Base-by-base conservation (phyloP, 2,888 invertebrate species). In the Shargacucullia verbasci region DNA sequence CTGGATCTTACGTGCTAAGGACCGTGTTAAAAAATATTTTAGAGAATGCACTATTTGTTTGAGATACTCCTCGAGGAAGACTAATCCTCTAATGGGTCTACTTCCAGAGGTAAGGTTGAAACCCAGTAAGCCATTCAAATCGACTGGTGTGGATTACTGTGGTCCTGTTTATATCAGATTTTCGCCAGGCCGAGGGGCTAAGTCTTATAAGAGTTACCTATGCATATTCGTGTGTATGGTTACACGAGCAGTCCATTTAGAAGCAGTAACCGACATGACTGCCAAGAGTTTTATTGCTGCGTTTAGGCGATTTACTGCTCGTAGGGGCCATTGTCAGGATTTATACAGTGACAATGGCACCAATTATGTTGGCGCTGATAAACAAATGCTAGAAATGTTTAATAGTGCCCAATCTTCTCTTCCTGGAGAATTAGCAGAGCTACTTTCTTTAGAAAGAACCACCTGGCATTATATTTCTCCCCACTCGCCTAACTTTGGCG, bases 381-480 rank as follows among this genome's bases (percentile, higher is more conserved):
- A 47, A n/a, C 41, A 35, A 4, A 3, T 9, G 2, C 29, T 1
- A 1, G 1, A 9, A 1, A 29, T 29, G 7, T 29, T 29, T 62
- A 38, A 50, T 41, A 2, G 33, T 50, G 20, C 20, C 2, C 2
- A 20, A 20, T 20, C 20, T 3, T 20, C 20, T 2, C 2, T 20
- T 3, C 20, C 31, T 14, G 33, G 11, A 34, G 57, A 34, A 13
- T 31, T 0, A 0, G 29, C 2, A 33, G 1, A 20, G 4, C 4
- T 20, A 20, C 20, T 20, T 2, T 3, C 2, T 20, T 20, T 20
- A 20, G 49, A 58, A 9, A 20, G 39, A 8, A 58, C 55, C 7
- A 56, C 33, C 6, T 58, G 57, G 61, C 53, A 61, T 12, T 64
- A 48, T 20, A 65, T 65, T 9, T 61, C 57, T 5, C 61, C 57